Base-by-base conservation (phyloP, 2,888 invertebrate genomes). In the Phragmatobia fuliginosa region DNA sequence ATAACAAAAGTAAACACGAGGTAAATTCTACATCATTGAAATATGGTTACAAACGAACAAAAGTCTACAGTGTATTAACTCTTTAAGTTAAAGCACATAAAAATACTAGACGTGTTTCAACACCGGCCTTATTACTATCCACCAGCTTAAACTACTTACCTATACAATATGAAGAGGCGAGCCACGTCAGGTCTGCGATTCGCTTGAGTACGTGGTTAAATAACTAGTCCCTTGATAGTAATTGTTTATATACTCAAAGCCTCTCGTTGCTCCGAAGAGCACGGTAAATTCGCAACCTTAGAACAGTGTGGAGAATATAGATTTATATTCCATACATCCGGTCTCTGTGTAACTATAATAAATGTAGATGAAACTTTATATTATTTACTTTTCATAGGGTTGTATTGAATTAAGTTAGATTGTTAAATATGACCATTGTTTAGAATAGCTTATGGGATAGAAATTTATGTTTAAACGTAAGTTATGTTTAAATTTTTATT, bases 211-310 rank as follows among this genome's bases (percentile, higher is more conserved):
- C 61, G 31, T 66, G 52, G 62, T 70, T 66, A 66, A 66, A 66
- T 62, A 66, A 70, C 58, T 41, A 45, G 66, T 66, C 70, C 66
- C 70, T 58, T 14, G 70, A 11, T 66, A 58, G 56, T 62, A 61
- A 62, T 70, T 66, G 61, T 66, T 69, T 65, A 52, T 33, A 62
- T 32, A 65, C 52, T 28, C 16, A 61, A 36, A 61, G 69, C 69
- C 61, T 56, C 65, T 14, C 38, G 38, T 45, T 56, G 38, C 61
- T 41, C 25, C 33, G 28, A 41, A 45, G 59, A 61, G 66, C 66
- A 70, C 70, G 62, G 33, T 66, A 66, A 45, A 66, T 61, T 66
- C 49, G 18, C n/a, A 61, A 49, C 28, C 28, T 56, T 41, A 61
- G 56, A 52, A 25, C 56, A 31, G 41, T 45, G 25, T 36, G 25